These are phyloP conservation scores for Bombus huntii DNA, from an alignment of 1,140 invertebrate genomes.

Conservation along the genomic window DNA sequence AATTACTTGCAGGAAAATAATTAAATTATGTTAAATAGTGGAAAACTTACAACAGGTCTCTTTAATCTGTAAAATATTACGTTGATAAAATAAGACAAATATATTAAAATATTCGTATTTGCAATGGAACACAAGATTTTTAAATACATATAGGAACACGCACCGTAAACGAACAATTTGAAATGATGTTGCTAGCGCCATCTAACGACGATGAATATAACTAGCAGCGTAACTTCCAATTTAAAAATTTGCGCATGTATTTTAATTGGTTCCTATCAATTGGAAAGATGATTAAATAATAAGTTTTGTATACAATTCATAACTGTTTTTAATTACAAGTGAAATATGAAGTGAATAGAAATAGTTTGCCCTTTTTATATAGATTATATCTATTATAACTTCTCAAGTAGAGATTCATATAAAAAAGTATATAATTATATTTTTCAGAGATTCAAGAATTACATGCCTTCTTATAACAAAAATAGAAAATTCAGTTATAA, in stretches of 20 bases:
- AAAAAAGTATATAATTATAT: slow-evolving; percentile 43
- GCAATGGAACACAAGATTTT: not conserved
- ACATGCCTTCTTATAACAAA: slow-evolving; percentile 28
- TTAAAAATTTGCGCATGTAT: not conserved
- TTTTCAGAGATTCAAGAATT: not conserved
- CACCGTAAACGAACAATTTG: not conserved
- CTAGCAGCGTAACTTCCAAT: not conserved
- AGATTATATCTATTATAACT: not conserved
- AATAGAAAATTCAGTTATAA: slow-evolving; percentile 9
- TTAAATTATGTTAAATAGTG: not conserved
- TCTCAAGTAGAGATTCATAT: not conserved
- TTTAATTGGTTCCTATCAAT: not conserved
- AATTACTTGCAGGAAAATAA: not conserved
- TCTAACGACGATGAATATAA: not conserved
- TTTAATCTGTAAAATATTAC: too few species aligned
- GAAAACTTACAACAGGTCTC: not conserved
- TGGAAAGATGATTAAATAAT: not conserved
- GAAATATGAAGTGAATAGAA: not conserved
- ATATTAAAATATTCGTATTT: not conserved
- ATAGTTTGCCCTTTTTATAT: not conserved
- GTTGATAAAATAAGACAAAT: not conserved
- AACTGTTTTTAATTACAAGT: not conserved
- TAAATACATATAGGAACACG: not conserved
- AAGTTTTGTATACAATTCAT: not conserved
- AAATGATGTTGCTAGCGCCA: slow-evolving; percentile 11